These are phyloP conservation scores for Orthochromis indermauri DNA, from an alignment of 2,113 vertebrate species.

Conservation along the genomic window DNA sequence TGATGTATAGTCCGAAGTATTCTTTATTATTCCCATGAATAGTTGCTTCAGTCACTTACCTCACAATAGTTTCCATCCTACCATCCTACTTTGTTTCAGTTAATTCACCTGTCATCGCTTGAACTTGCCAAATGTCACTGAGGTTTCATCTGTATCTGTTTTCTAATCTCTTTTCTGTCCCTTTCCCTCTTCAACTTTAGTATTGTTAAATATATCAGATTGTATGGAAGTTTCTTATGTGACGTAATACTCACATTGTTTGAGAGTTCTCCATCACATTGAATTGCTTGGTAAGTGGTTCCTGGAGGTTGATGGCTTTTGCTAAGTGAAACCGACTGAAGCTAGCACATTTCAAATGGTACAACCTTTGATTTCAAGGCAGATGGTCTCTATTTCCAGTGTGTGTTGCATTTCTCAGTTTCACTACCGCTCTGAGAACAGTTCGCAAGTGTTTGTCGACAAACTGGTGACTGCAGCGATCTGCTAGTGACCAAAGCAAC, in stretches of 20 bases:
- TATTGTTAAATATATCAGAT: not conserved
- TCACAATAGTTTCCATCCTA: not conserved
- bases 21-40: not conserved
- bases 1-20: not conserved
- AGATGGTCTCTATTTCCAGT: rapidly evolving
- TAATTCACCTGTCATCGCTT: not conserved
- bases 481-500: not conserved
- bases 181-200: not conserved
- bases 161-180: not conserved
- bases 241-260: not conserved
- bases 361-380: not conserved
- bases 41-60: not conserved
- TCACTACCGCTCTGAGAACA: not conserved
- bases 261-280: not conserved
- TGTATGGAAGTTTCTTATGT: not conserved
- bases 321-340: not conserved
- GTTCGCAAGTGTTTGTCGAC: not conserved
- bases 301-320: not conserved
- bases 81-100: not conserved
- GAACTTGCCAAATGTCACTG: not conserved
- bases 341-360: not conserved
- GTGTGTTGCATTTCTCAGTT: not conserved
- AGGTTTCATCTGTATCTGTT: not conserved
- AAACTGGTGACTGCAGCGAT: not conserved
- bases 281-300: not conserved